A percentile compares a stretch with the other conserved stretches of the same genome.
Conservation (phyloP, 1,140 invertebrate genomes). For the Drusus annulatus region DNA sequence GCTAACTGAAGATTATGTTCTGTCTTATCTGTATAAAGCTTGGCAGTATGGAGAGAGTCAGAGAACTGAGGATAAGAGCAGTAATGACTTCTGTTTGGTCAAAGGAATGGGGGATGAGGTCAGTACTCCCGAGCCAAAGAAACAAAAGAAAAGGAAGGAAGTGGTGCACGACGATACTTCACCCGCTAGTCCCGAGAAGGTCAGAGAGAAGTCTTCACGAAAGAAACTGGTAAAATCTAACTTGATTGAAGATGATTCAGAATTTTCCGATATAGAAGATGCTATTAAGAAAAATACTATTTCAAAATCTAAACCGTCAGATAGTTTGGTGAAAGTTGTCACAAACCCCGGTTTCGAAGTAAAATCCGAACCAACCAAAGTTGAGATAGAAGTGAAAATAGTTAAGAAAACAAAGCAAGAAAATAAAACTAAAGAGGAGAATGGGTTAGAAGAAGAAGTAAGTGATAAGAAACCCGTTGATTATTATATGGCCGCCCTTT, state of each 20-base stretch:
- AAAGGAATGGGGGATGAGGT: conserved; percentile 53
- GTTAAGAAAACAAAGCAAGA: background rate
- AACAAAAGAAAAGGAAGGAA: conserved; percentile 35
- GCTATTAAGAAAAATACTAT: conserved; percentile 52
- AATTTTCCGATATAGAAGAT: conserved; percentile 57
- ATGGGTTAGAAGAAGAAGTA: background rate
- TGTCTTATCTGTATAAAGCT: conserved; percentile 70
- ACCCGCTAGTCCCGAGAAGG: conserved; percentile 33
- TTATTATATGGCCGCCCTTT: conserved; percentile 60
- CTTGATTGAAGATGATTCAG: conserved; percentile 48
- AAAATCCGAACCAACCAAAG: background rate
- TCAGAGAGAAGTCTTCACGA: conserved; percentile 46
- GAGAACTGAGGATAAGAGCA: conserved; percentile 60
- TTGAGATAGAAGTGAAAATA: background rate
- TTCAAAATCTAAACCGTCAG: conserved; percentile 9
- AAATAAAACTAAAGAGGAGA: background rate
- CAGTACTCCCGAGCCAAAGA: conserved; percentile 37
- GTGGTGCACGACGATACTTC: background rate
- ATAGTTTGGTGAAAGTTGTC: background rate
- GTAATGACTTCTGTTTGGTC: conserved; percentile 47
- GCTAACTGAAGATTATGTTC: conserved; percentile 68
- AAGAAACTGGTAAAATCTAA: conserved; percentile 53
- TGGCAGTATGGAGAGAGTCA: conserved; percentile 70
- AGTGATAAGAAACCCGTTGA: conserved; percentile 15
- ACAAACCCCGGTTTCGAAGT: background rate